Conservation (phyloP, 2,113 vertebrate genomes). For the Oreotragus oreotragus region DNA sequence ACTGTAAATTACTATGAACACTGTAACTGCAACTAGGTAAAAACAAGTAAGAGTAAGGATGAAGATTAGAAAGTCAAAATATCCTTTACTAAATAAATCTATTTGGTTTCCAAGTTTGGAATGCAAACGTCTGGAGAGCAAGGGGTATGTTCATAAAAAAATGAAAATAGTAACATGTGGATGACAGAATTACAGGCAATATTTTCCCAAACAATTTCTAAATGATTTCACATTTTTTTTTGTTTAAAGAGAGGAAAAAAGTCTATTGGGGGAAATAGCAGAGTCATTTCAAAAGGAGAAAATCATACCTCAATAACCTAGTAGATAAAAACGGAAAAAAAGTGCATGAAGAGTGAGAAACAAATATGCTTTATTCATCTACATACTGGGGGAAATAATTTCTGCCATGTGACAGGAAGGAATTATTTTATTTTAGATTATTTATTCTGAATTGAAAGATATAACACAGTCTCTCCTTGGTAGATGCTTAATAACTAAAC, state of each 20-base stretch:
- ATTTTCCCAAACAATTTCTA: background rate
- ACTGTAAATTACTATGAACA: background rate
- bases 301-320: background rate
- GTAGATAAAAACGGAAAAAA: background rate
- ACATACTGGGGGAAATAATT: background rate
- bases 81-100: background rate
- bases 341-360: background rate
- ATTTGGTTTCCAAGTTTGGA: background rate
- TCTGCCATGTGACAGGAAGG: background rate
- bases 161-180: background rate
- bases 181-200: background rate
- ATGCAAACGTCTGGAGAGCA: background rate
- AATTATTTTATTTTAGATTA: constrained; percentile 15
- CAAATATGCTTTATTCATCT: background rate
- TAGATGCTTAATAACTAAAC: background rate
- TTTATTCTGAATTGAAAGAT: constrained; percentile 27
- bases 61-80: background rate
- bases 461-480: background rate
- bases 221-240: background rate
- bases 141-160: background rate
- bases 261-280: background rate
- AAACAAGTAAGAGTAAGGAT: background rate
- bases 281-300: background rate
- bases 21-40: background rate
- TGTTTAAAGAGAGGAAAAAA: background rate